Percentiles rank a stretch among this genome's conserved stretches.
Evolutionary conservation across 1,140 invertebrate genomes (phyloP).

Genomic region (Meloidogyne exigua): DNA sequence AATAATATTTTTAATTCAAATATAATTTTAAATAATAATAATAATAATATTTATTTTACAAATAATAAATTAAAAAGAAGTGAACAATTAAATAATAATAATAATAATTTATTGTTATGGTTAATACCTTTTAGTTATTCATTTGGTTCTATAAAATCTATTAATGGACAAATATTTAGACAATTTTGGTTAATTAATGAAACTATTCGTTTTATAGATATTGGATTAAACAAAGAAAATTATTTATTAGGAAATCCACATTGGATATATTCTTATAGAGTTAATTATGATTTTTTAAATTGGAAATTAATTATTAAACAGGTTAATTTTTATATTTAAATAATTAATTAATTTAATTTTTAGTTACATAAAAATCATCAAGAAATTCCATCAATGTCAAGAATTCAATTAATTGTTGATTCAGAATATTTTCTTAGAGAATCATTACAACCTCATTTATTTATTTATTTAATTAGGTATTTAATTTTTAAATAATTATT

Average conservation of each 20-base stretch:
- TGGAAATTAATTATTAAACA: conserved; percentile 58
- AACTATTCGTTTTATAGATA: conserved; percentile 57
- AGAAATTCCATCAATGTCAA: conserved; percentile 59
- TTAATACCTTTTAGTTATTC: conserved; percentile 54
- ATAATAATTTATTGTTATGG: conserved; percentile 36
- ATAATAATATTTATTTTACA: too few relatives aligned
- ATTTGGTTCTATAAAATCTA: conserved; percentile 48
- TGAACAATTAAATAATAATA: not conserved
- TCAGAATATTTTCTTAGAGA: conserved; percentile 56
- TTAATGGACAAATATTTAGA: conserved; percentile 55
- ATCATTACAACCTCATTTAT: conserved; percentile 57
- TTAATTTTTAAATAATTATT: too few relatives aligned
- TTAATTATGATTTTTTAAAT: conserved; percentile 60
- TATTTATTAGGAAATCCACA: conserved; percentile 60
- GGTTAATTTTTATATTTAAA: conserved; percentile 23
- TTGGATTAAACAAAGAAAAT: conserved; percentile 50
- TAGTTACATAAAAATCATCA: conserved; percentile 53
- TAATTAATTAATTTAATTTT: conserved; percentile 25
- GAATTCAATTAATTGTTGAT: conserved; percentile 59
- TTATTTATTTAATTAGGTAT: conserved; percentile 54
- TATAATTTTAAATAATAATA: too few relatives aligned
- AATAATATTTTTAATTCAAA: too few relatives aligned
- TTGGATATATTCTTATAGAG: conserved; percentile 57
- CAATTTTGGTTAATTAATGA: conserved; percentile 62
- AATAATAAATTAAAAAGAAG: too few relatives aligned